A percentile compares a stretch with the other conserved stretches of the same genome.
These are phyloP conservation scores for Zonitis immaculata DNA, from an alignment of 2,888 invertebrate genomes.

Conservation along the genomic window DNA sequence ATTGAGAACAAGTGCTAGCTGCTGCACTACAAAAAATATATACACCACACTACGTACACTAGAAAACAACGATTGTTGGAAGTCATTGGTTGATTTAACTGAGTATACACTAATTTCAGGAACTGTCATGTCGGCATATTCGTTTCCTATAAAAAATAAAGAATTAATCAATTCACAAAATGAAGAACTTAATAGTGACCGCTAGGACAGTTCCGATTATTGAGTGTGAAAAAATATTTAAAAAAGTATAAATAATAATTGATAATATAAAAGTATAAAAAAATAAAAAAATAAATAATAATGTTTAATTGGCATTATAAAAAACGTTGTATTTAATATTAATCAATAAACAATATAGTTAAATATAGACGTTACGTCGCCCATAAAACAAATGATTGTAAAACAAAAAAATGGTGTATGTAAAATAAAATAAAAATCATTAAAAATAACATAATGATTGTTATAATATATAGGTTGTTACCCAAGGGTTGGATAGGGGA, in stretches of 20 bases:
- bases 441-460: constrained; percentile 41
- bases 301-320: constrained; percentile 35
- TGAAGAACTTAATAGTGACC: too few species aligned
- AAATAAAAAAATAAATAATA: constrained; percentile 18
- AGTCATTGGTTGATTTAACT: constrained; percentile 35
- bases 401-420: constrained; percentile 33
- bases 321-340: constrained; percentile 17
- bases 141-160: too few species aligned
- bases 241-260: background rate
- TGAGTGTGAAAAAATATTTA: constrained; percentile 11
- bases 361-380: constrained; percentile 37
- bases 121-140: background rate
- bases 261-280: background rate
- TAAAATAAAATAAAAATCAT: constrained; percentile 38
- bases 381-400: constrained; percentile 39
- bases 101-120: constrained; percentile 30
- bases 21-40: constrained; percentile 30
- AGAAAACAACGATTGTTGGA: constrained; percentile 21
- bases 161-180: background rate
- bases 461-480: too few species aligned
- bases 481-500: too few species aligned
- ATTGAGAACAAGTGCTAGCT: too few species aligned
- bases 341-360: constrained; percentile 28
- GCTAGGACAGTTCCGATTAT: constrained; percentile 10
- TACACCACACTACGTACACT: constrained; percentile 14